A percentile compares a stretch with the other conserved stretches of the same genome.
Evolutionary conservation across 2,888 invertebrate genomes (phyloP).

Genomic region (Molorchus minor): DNA sequence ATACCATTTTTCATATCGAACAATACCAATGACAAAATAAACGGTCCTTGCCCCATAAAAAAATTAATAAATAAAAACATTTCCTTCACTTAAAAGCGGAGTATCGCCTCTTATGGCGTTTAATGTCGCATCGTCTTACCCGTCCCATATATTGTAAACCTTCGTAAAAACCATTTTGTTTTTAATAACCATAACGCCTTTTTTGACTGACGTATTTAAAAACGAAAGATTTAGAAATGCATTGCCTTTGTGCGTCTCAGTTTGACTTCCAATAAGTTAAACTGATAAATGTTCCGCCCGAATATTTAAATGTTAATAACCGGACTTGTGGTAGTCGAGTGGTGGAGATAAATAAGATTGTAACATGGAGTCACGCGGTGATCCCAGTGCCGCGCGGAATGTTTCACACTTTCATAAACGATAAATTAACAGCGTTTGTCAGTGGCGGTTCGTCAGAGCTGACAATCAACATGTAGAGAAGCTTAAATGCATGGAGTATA

Average conservation of each 20-base stretch:
- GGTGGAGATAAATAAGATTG: constrained; percentile 60
- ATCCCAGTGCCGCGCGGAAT: constrained; percentile 56
- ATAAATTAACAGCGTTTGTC: constrained; percentile 59
- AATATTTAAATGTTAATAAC: constrained; percentile 57
- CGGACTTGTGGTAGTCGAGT: constrained; percentile 57
- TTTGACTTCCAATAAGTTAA: constrained; percentile 47
- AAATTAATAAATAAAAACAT: constrained; percentile 38
- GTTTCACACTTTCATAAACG: constrained; percentile 60
- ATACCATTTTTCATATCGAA: constrained; percentile 2
- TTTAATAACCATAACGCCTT: constrained; percentile 37
- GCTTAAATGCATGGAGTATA: no score
- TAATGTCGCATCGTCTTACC: constrained; percentile 33
- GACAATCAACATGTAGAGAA: no score
- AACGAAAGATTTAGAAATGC: constrained; percentile 41
- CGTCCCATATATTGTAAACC: constrained; percentile 30
- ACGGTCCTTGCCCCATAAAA: constrained; percentile 31
- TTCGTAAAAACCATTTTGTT: constrained; percentile 29
- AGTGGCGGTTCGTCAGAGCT: no score
- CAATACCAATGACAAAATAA: constrained; percentile 29
- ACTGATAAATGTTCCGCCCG: constrained; percentile 51
- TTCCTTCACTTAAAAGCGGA: constrained; percentile 31
- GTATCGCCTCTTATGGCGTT: constrained; percentile 28
- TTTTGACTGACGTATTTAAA: constrained; percentile 35
- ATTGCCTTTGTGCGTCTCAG: constrained; percentile 46
- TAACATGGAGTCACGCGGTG: constrained; percentile 59